phyloP scores from a whole-genome alignment of 2,113 vertebrate species.

The Callipepla squamata region DNA sequence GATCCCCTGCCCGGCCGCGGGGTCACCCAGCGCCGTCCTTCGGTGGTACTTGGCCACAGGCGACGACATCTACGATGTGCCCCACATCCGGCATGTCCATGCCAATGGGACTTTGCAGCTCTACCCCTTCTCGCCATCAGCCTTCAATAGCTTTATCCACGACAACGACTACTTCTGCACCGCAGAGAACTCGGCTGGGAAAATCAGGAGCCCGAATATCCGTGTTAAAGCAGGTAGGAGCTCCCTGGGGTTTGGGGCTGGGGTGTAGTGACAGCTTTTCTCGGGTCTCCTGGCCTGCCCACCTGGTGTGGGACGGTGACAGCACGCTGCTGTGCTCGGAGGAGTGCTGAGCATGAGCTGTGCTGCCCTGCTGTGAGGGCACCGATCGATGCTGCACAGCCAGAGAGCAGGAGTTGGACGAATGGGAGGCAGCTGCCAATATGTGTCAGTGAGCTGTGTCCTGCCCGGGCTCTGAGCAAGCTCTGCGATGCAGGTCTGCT shows the following conservation, averaged over 20 bases:
- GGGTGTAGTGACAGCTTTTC: accelerated
- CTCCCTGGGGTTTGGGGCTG: accelerated
- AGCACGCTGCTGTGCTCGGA: too few species aligned
- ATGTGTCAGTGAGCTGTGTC: not conserved
- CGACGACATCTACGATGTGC: slow-evolving; percentile 99
- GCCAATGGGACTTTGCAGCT: slow-evolving; percentile 98
- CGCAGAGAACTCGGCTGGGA: slow-evolving; percentile 96
- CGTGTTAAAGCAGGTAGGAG: slow-evolving; percentile 95
- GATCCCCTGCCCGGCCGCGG: slow-evolving; percentile 97
- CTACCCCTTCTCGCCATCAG: slow-evolving; percentile 97
- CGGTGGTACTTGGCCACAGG: slow-evolving; percentile 99
- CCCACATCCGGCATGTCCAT: slow-evolving; percentile 97
- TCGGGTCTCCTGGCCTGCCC: accelerated
- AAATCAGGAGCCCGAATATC: slow-evolving; percentile 98
- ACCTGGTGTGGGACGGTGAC: not conserved
- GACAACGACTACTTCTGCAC: slow-evolving; percentile 99
- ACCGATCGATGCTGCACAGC: accelerated
- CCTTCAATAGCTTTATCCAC: slow-evolving; percentile 99
- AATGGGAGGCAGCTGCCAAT: not conserved
- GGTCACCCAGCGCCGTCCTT: slow-evolving; percentile 94
- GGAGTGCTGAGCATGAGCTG: not conserved
- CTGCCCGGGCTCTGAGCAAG: not conserved
- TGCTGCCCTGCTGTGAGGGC: accelerated
- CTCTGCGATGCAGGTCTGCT: not conserved
- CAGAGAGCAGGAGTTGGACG: not conserved